Evolutionary conservation across 2,797 vertebrate species (phyloP).

Genomic region (Heterohyrax brucei): DNA sequence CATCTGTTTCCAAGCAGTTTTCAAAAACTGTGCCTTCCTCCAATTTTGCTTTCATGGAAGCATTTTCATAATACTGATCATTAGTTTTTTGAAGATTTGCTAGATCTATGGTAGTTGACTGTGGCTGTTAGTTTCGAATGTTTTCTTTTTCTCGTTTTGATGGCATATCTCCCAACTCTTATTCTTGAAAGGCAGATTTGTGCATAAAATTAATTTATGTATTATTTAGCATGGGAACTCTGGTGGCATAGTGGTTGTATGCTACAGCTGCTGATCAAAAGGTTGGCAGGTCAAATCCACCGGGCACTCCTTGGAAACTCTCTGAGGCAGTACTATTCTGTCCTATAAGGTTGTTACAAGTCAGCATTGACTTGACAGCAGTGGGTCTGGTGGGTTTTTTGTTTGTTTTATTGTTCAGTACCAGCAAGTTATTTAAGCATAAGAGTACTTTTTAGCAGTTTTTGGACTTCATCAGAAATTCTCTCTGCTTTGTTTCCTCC

Average conservation of each 20-base stretch:
- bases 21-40: slow-evolving; percentile 31
- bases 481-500: background rate
- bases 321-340: too few relatives aligned
- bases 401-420: too few relatives aligned
- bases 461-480: slow-evolving; percentile 4
- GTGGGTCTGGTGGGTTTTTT: too few relatives aligned
- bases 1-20: slow-evolving; percentile 59
- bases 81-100: slow-evolving; percentile 38
- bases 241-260: too few relatives aligned
- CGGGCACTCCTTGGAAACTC: too few relatives aligned
- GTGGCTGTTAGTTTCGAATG: background rate
- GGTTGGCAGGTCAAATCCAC: too few relatives aligned
- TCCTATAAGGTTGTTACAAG: too few relatives aligned
- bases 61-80: background rate
- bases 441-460: slow-evolving; percentile 8
- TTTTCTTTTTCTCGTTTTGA: slow-evolving; percentile 21
- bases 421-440: background rate
- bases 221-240: background rate
- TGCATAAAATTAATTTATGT: background rate
- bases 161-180: background rate
- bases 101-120: background rate
- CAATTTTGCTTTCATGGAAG: slow-evolving; percentile 53
- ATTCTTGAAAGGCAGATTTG: background rate
- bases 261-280: too few relatives aligned
- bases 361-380: too few relatives aligned